Conservation (phyloP, 1,140 invertebrate genomes). For the Drosophila obscura region DNA sequence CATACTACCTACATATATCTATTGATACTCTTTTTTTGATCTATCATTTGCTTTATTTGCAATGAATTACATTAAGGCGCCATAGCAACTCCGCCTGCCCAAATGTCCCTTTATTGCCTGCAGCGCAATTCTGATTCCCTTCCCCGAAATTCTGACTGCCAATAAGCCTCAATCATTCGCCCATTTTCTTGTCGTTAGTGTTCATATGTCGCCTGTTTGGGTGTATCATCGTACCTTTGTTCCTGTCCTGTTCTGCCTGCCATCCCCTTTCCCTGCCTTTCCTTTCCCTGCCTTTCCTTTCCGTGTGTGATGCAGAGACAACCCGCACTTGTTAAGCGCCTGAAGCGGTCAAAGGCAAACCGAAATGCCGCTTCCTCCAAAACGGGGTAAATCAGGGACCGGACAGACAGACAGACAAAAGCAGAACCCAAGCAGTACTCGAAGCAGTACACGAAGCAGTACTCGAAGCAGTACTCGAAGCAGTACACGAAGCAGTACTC, state of each 20-base stretch:
- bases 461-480: not conserved
- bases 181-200: conserved; percentile 37
- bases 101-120: too few species aligned
- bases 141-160: not conserved
- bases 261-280: not conserved
- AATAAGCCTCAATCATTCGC: conserved; percentile 26
- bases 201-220: conserved; percentile 33
- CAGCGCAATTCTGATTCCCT: conserved; percentile 16
- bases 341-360: conserved; percentile 35
- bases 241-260: not conserved
- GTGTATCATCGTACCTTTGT: conserved; percentile 3
- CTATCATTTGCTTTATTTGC: too few species aligned
- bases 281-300: not conserved
- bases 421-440: not conserved
- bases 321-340: conserved; percentile 48
- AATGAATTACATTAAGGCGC: too few species aligned
- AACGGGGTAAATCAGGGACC: conserved; percentile 15
- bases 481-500: conserved; percentile 12
- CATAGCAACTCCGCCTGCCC: too few species aligned
- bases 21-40: too few species aligned
- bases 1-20: too few species aligned
- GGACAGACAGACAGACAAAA: not conserved
- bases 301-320: conserved; percentile 1
- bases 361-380: not conserved
- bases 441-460: not conserved